Evolutionary conservation across 2,888 invertebrate genomes (phyloP).

Genomic region (Orthosia gothica): DNA sequence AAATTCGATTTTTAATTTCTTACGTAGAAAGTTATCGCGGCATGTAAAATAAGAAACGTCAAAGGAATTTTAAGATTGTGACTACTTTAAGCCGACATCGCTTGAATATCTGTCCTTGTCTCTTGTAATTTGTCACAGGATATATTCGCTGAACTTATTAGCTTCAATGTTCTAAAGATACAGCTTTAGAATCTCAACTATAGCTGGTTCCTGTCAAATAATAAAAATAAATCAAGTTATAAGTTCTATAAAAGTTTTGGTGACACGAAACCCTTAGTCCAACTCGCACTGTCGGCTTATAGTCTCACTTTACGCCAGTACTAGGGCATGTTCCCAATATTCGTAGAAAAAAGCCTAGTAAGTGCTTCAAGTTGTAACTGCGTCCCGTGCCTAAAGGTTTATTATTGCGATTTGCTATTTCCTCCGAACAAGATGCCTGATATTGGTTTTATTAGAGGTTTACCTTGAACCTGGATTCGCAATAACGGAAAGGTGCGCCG

Average conservation of each 20-base stretch:
- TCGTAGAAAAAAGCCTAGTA: slow-evolving; percentile 7
- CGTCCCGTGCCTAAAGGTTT: slow-evolving; percentile 20
- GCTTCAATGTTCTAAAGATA: neutral
- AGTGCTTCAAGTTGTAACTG: slow-evolving; percentile 26
- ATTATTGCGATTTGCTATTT: slow-evolving; percentile 44
- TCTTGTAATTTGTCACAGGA: neutral
- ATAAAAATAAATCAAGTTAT: neutral
- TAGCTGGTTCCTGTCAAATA: neutral
- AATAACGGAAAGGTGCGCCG: slow-evolving; percentile 38
- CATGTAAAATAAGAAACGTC: too few species aligned
- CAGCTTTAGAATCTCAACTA: neutral
- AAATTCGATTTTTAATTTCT: too few species aligned
- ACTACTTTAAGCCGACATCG: neutral
- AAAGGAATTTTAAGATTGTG: too few species aligned
- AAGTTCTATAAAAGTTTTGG: neutral
- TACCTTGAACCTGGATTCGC: slow-evolving; percentile 34
- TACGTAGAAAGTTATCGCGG: too few species aligned
- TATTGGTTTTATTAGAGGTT: slow-evolving; percentile 42
- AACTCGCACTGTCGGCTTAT: neutral
- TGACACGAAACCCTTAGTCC: neutral
- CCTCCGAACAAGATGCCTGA: slow-evolving; percentile 34
- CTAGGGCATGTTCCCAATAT: neutral
- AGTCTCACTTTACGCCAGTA: neutral
- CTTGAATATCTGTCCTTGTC: neutral
- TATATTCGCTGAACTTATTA: neutral